Percentiles rank a stretch among this genome's conserved stretches.
Evolutionary conservation across 2,797 vertebrate genomes (phyloP).

Genomic region (Acomys russatus): DNA sequence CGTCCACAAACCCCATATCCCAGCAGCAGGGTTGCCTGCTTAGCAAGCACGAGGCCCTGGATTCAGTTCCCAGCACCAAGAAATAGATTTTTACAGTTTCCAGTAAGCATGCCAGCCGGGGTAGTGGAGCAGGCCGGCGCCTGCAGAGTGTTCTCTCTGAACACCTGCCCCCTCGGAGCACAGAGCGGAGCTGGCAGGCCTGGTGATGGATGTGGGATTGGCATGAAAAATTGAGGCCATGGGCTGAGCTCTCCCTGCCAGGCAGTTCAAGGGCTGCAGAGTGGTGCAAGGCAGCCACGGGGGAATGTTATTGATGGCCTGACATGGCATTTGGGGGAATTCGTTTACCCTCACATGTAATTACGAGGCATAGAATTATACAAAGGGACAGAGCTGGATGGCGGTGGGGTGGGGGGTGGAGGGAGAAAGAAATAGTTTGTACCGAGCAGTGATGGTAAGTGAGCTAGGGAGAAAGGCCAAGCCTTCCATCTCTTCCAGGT

Average conservation of each 20-base stretch:
- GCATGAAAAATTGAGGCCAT: constrained; percentile 72
- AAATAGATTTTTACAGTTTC: neutral
- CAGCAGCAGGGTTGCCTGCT: neutral
- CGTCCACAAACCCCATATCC: neutral
- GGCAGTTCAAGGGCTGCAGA: neutral
- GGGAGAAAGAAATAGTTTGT: neutral
- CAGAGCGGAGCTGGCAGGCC: constrained; percentile 31
- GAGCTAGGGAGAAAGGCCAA: neutral
- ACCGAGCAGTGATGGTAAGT: neutral
- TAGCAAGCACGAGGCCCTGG: neutral
- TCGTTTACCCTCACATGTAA: neutral
- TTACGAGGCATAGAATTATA: constrained; percentile 56
- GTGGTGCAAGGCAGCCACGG: neutral
- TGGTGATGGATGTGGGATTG: constrained; percentile 36
- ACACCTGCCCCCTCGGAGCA: constrained; percentile 74
- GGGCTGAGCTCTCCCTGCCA: constrained; percentile 38
- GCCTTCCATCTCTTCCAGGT: neutral
- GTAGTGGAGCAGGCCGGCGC: neutral
- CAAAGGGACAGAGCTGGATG: neutral
- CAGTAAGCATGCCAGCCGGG: neutral
- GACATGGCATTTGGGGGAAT: constrained; percentile 44
- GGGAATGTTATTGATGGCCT: constrained; percentile 64
- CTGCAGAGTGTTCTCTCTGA: constrained; percentile 14
- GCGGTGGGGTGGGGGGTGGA: neutral
- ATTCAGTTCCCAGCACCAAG: neutral